A percentile compares a stretch with the other conserved stretches of the same genome.
phyloP scores from a whole-genome alignment of 2,113 vertebrate genomes.

The Serinus canaria region DNA sequence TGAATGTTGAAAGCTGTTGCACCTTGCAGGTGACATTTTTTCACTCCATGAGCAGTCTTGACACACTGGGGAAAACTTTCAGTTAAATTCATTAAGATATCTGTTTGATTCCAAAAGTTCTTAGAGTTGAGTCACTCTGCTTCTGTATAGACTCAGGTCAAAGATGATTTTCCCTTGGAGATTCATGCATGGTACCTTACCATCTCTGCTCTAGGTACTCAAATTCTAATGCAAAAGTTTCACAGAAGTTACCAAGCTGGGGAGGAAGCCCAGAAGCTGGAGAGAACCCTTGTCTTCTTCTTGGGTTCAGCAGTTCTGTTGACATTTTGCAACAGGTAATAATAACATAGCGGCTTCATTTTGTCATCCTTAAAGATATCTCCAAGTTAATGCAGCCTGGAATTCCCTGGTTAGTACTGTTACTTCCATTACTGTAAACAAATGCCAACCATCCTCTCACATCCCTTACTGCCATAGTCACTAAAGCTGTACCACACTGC shows the following conservation, averaged over 20 bases:
- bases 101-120: background rate
- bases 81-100: background rate
- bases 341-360: background rate
- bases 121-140: background rate
- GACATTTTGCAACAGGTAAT: background rate
- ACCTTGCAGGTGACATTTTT: background rate
- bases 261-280: background rate
- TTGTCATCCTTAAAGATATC: background rate
- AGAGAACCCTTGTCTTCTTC: background rate
- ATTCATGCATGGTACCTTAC: background rate
- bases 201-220: background rate
- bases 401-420: background rate
- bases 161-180: background rate
- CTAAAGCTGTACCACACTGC: accelerated
- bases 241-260: background rate
- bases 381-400: background rate
- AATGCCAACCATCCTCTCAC: background rate
- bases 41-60: background rate
- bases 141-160: background rate
- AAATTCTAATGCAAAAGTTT: background rate
- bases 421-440: background rate
- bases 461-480: background rate
- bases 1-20: background rate
- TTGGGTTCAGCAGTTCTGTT: background rate
- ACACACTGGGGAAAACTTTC: background rate